Conservation (phyloP, 2,113 vertebrate species). For the Lagopus muta region DNA sequence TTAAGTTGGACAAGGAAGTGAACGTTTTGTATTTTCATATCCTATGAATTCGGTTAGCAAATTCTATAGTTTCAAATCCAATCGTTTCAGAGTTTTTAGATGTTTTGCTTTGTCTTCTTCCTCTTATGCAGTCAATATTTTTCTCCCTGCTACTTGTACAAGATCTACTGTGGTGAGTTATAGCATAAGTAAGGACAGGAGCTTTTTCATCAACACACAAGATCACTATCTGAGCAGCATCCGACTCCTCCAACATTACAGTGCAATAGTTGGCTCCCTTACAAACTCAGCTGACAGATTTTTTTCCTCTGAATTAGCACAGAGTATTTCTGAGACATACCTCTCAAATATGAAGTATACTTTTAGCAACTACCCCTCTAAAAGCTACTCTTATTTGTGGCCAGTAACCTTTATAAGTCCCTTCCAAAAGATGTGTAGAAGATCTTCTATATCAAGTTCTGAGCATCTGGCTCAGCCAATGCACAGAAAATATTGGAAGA, state of each 20-base stretch:
- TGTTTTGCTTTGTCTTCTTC: not conserved
- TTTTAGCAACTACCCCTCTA: not conserved
- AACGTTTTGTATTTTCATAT: not conserved
- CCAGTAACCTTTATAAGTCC: not conserved
- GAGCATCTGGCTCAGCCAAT: not conserved
- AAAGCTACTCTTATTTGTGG: not conserved
- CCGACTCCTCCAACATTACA: not conserved
- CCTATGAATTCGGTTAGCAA: not conserved
- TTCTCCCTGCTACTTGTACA: not conserved
- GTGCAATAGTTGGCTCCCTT: not conserved
- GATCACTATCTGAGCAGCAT: not conserved
- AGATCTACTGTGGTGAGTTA: not conserved
- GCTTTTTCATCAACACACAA: not conserved
- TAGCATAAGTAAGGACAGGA: not conserved
- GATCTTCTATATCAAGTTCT: not conserved
- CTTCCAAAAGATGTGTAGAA: not conserved
- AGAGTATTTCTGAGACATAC: accelerated
- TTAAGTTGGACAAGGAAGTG: not conserved
- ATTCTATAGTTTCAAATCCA: not conserved
- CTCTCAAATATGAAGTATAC: not conserved
- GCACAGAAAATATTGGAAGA: not conserved
- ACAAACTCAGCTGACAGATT: not conserved
- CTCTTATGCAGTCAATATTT: not conserved
- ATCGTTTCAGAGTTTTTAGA: not conserved
- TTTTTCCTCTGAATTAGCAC: not conserved